Conservation (phyloP, 2,113 vertebrate genomes). For the Misgurnus mizolepis region DNA sequence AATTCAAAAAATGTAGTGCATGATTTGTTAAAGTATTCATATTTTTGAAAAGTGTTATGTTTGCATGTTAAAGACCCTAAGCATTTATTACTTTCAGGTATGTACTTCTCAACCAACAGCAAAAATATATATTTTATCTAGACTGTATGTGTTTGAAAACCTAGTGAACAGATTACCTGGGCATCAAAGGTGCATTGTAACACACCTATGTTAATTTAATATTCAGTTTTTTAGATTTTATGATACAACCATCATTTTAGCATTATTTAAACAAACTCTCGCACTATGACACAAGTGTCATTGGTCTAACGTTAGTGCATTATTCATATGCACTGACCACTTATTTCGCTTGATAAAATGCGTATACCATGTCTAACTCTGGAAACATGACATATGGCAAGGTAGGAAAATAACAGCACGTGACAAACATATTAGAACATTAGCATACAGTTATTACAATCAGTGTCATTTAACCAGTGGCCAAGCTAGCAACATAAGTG, state of each 20-base stretch:
- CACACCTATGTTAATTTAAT: neutral
- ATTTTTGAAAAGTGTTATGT: too few species aligned
- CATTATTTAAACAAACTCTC: neutral
- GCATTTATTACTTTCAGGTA: too few species aligned
- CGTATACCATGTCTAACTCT: neutral
- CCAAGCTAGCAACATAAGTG: conserved; percentile 23
- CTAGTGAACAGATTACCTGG: too few species aligned
- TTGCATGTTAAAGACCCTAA: too few species aligned
- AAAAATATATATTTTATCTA: too few species aligned
- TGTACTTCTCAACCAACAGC: too few species aligned
- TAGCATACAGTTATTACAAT: neutral
- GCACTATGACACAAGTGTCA: neutral
- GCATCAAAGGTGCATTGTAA: too few species aligned
- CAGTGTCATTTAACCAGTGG: conserved; percentile 17
- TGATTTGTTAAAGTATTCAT: too few species aligned
- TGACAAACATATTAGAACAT: neutral
- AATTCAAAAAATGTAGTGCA: too few species aligned
- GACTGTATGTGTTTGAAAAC: too few species aligned
- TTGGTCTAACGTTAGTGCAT: neutral
- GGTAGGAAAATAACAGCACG: neutral
- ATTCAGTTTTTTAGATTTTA: neutral
- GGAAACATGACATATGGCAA: neutral
- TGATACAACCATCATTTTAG: neutral
- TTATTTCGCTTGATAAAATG: neutral
- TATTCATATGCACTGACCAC: neutral